Evolutionary conservation across 1,140 invertebrate species (phyloP).

Genomic region (Drosophila baimaii): DNA sequence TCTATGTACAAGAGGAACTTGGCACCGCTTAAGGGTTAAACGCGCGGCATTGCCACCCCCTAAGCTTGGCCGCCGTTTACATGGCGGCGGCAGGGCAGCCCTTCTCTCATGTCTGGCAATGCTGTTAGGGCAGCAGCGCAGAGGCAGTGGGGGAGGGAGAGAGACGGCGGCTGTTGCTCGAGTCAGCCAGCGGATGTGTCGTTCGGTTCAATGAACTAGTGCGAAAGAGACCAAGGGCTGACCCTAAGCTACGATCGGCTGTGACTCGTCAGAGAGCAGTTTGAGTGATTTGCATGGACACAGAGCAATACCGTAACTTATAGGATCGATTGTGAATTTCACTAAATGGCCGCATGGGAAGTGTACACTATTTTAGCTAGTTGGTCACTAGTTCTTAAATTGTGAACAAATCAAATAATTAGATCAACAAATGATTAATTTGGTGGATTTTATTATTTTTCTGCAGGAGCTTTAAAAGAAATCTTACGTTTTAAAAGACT

Average conservation of each 20-base stretch:
- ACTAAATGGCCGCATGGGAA: background rate
- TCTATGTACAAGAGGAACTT: constrained; percentile 25
- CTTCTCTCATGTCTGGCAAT: constrained; percentile 46
- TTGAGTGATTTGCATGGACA: constrained; percentile 3
- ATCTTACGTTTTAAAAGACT: no score
- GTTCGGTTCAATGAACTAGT: constrained; percentile 46
- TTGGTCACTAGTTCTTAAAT: no score
- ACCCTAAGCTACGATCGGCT: constrained; percentile 3
- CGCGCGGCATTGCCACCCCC: constrained; percentile 60
- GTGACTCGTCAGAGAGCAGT: background rate
- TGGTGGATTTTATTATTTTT: background rate
- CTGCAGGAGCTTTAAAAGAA: no score
- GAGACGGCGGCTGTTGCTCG: constrained; percentile 25
- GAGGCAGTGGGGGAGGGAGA: background rate
- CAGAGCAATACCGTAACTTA: background rate
- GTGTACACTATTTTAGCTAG: background rate
- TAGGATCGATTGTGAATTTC: no score
- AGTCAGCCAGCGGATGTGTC: constrained; percentile 34
- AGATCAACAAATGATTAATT: no score
- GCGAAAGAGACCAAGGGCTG: background rate
- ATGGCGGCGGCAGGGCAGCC: constrained; percentile 5
- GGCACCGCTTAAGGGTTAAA: constrained; percentile 68
- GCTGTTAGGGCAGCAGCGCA: constrained; percentile 16
- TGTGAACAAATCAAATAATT: no score
- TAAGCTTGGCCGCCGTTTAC: constrained; percentile 23